These are phyloP conservation scores for Lissocephala sabroskyi DNA, from an alignment of 2,888 invertebrate species.

Conservation along the genomic window DNA sequence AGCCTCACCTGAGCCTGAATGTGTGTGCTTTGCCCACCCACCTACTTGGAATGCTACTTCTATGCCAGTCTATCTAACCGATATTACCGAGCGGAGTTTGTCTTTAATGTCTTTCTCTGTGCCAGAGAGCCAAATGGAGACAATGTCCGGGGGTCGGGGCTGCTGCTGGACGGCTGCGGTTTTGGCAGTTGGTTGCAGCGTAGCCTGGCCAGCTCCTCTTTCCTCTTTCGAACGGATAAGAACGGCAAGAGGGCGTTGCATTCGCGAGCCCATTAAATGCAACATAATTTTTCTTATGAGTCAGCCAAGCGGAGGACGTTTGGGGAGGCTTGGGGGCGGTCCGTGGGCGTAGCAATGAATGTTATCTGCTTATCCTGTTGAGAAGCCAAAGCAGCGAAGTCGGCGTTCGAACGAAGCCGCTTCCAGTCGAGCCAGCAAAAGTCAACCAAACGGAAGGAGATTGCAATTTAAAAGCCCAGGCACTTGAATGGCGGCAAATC, in stretches of 20 bases:
- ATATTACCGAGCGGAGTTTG: background rate
- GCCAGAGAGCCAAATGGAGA: too few species aligned
- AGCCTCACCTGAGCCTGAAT: too few species aligned
- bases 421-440: constrained; percentile 50
- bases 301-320: constrained; percentile 32
- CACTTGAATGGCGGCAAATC: constrained; percentile 24
- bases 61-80: too few species aligned
- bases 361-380: constrained; percentile 63
- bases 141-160: too few species aligned
- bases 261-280: constrained; percentile 51
- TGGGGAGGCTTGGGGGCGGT: too few species aligned
- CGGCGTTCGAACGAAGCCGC: constrained; percentile 35
- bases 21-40: too few species aligned
- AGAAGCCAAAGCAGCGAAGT: constrained; percentile 14
- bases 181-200: background rate
- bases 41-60: too few species aligned
- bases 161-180: too few species aligned
- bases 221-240: constrained; percentile 30
- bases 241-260: constrained; percentile 31
- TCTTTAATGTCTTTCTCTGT: constrained; percentile 3
- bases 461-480: constrained; percentile 58
- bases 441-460: constrained; percentile 61
- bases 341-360: constrained; percentile 43
- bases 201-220: constrained; percentile 17
- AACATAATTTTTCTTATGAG: constrained; percentile 65